Evolutionary conservation across 1,140 invertebrate species (phyloP).

Genomic region (Drosophila kurseongensis): DNA sequence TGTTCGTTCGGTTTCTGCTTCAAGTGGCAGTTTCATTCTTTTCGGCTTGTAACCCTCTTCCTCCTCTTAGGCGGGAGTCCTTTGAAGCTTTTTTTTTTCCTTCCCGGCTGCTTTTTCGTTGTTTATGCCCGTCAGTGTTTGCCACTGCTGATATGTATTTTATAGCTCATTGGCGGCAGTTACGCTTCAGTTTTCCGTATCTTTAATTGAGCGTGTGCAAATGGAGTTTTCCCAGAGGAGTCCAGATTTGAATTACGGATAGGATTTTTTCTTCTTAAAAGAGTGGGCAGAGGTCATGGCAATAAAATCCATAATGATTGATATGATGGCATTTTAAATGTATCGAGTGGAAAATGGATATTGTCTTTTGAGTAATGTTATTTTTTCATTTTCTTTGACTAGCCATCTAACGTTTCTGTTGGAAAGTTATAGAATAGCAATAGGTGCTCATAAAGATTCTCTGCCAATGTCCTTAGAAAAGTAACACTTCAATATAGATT

Average conservation of each 20-base stretch:
- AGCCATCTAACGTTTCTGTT: not conserved
- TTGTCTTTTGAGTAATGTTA: not conserved
- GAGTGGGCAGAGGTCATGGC: constrained; percentile 12
- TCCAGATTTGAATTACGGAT: constrained; percentile 19
- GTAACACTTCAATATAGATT: not conserved
- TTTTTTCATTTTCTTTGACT: not conserved
- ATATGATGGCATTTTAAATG: constrained; percentile 20
- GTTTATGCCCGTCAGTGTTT: constrained; percentile 22
- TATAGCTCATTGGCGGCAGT: constrained; percentile 52
- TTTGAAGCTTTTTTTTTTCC: constrained; percentile 41
- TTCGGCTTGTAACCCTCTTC: constrained; percentile 28
- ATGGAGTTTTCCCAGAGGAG: constrained; percentile 23
- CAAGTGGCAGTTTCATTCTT: constrained; percentile 77
- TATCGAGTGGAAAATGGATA: constrained; percentile 2
- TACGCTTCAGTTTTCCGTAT: constrained; percentile 29
- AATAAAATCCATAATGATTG: constrained; percentile 31
- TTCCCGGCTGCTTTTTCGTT: constrained; percentile 7
- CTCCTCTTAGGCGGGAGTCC: constrained; percentile 22
- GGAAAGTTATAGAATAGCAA: too few relatives aligned
- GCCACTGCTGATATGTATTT: constrained; percentile 45
- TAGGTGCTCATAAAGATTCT: too few relatives aligned
- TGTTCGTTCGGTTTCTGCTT: constrained; percentile 57
- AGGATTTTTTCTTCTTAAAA: not conserved
- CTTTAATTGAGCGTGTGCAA: constrained; percentile 48
- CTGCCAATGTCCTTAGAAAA: too few relatives aligned